Evolutionary conservation across 1,140 invertebrate species (phyloP).

Genomic region (Eufriesea mexicana): DNA sequence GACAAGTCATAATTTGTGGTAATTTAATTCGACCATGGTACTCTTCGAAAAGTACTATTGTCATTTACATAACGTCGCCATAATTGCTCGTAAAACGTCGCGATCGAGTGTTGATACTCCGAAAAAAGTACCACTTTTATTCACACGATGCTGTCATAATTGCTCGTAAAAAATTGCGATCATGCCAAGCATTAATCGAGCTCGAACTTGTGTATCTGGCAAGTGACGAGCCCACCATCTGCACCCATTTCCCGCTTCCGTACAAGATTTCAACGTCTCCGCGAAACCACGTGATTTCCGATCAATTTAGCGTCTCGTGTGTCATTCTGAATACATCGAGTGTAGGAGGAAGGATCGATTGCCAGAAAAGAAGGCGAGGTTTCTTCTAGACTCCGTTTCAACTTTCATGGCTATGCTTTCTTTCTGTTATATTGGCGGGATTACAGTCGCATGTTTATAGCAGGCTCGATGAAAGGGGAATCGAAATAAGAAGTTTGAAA

Average conservation of each 20-base stretch:
- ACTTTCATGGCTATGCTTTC: not conserved
- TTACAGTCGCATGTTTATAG: not conserved
- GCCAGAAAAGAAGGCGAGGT: not conserved
- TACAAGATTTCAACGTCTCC: constrained; percentile 17
- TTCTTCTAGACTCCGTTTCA: not conserved
- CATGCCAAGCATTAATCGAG: not conserved
- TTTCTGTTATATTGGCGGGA: too few relatives aligned
- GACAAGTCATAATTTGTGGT: too few relatives aligned
- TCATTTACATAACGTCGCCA: too few relatives aligned
- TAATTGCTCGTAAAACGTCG: too few relatives aligned
- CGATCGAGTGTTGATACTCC: too few relatives aligned
- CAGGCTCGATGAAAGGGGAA: not conserved
- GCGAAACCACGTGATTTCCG: too few relatives aligned
- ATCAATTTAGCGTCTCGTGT: not conserved
- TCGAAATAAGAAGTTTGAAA: not conserved
- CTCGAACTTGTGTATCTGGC: not conserved
- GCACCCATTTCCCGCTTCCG: constrained; percentile 32
- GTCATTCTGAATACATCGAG: too few relatives aligned
- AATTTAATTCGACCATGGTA: too few relatives aligned
- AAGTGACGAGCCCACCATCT: not conserved
- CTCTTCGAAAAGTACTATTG: too few relatives aligned
- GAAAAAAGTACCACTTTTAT: too few relatives aligned
- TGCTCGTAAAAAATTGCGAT: too few relatives aligned
- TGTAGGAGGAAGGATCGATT: not conserved
- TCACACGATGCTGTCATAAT: too few relatives aligned